Percentiles rank a stretch among this genome's conserved stretches.
These are phyloP conservation scores for Carassius gibelio DNA, from an alignment of 2,113 vertebrate genomes.

Conservation along the genomic window DNA sequence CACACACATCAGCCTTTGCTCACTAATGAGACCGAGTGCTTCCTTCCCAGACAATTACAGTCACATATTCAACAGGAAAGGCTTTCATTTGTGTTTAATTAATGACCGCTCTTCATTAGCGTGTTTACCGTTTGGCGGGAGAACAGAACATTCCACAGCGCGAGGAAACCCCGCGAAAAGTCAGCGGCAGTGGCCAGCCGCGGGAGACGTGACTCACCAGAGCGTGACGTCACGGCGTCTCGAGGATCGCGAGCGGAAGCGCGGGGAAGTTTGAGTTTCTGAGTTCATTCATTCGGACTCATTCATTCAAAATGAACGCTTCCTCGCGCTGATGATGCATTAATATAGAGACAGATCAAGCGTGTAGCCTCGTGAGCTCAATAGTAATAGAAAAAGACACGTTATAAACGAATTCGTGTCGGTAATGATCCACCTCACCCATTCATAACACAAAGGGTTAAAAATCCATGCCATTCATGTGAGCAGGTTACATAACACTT, in stretches of 20 bases:
- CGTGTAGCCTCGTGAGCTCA: background rate
- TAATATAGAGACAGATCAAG: background rate
- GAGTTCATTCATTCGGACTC: background rate
- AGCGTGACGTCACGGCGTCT: constrained; percentile 29
- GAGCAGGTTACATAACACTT: background rate
- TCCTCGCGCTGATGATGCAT: background rate
- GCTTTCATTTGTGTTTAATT: background rate
- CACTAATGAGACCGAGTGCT: background rate
- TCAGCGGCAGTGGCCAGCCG: background rate
- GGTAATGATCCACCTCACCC: no score
- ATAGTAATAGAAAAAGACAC: no score
- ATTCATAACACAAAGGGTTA: constrained; percentile 9
- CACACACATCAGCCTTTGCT: background rate
- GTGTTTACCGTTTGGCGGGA: background rate
- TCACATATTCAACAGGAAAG: background rate
- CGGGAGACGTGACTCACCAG: constrained; percentile 48
- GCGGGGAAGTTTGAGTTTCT: constrained; percentile 62
- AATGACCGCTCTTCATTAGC: background rate
- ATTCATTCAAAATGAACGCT: background rate
- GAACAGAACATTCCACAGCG: background rate
- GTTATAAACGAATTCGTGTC: background rate
- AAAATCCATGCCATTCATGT: background rate
- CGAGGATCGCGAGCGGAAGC: constrained; percentile 53
- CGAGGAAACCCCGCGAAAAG: background rate
- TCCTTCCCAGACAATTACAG: background rate